Evolutionary conservation across 2,888 invertebrate species (phyloP), one percentile per base, ranked within the genome.

Genomic region (Ectemnius lituratus): DNA sequence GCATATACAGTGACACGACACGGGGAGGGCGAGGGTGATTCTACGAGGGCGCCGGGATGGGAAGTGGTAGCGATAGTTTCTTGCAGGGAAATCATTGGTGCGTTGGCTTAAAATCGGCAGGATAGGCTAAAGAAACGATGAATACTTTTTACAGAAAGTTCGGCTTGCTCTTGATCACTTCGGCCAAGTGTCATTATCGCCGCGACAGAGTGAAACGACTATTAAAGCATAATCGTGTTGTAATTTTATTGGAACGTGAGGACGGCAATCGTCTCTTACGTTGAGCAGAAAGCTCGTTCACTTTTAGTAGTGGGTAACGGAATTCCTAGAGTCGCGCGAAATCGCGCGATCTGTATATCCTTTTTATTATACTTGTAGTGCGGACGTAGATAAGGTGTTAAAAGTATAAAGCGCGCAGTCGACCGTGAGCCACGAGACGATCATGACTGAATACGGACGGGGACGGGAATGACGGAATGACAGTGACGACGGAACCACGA

Each of bases 321-420:
- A 81, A 81, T 81, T 83, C 80, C 83, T 83, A 83, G 79, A 83
- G 79, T 77, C 52, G 14, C 16, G 75, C 77, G 78, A 80, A 6
- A 78, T 84, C 81, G 82, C 84, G 81, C 81, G 83, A 85, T 88
- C 86, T 86, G 86, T 37, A 37, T 37, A 37, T 37, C 37, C 84
- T 85, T 85, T 83, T 87, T 83, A 84, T 72, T 84, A 86, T 86
- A 85, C 82, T 87, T 87, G 37, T 89, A 90, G 88, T 88, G 87
- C 86, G 87, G 86, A 79, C 37, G 81, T 83, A 80, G 37, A 37
- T 85, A 87, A 88, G 85, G 84, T 86, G 70, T 67, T 84, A 85
- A 85, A 84, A 85, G 87, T 86, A 85, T 87, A 85, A 86, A 83
- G 86, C 45, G 14, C 14, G 46, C 47, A 49, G 52, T 52, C 52